phyloP scores from a whole-genome alignment of 2,797 vertebrate genomes.

The Spatula clypeata region DNA sequence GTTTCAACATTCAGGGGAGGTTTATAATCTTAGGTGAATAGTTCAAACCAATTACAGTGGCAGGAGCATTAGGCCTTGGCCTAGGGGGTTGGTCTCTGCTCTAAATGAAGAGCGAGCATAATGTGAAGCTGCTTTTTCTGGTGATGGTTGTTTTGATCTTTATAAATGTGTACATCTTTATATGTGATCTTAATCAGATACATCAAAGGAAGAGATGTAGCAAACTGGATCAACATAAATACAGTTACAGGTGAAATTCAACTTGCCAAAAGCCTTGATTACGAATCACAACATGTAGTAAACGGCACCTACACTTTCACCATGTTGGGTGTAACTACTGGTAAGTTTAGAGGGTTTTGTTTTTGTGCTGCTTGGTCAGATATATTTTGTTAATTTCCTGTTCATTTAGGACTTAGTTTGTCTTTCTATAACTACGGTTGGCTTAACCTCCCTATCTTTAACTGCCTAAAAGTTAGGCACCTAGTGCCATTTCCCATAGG shows the following conservation, averaged over 20 bases:
- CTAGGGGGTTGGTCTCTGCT: neutral
- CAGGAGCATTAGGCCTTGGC: neutral
- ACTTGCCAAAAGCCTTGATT: slow-evolving; percentile 89
- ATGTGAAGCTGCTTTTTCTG: neutral
- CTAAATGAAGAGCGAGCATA: rapidly evolving
- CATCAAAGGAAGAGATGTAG: slow-evolving; percentile 87
- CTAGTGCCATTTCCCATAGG: neutral
- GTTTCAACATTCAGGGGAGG: neutral
- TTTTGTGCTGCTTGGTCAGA: neutral
- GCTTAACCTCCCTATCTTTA: neutral
- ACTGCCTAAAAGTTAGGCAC: neutral
- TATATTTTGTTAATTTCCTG: neutral
- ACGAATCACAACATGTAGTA: slow-evolving; percentile 89
- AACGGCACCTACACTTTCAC: slow-evolving; percentile 92
- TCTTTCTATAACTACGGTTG: neutral
- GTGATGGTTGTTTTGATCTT: neutral
- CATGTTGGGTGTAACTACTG: slow-evolving; percentile 89
- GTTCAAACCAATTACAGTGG: neutral
- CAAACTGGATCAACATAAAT: slow-evolving; percentile 91
- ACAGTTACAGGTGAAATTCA: slow-evolving; percentile 90
- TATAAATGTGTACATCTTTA: neutral
- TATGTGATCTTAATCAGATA: slow-evolving; percentile 84
- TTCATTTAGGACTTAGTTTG: neutral
- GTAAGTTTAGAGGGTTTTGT: slow-evolving; percentile 79
- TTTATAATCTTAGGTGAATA: neutral